Evolutionary conservation across 2,888 invertebrate genomes (phyloP).

Genomic region (Resseliella maxima): DNA sequence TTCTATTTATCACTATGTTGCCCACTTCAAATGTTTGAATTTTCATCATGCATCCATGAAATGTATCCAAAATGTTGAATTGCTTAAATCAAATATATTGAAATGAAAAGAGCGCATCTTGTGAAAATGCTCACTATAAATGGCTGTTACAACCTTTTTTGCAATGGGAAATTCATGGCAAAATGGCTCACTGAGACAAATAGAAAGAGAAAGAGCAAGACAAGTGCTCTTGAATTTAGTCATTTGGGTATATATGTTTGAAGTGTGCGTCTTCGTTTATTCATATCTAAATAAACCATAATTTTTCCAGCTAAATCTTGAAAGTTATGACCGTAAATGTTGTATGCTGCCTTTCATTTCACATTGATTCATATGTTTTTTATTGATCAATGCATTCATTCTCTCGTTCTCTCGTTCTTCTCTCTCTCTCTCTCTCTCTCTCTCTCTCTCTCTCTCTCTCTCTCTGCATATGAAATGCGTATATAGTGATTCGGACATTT

Average conservation of each 20-base stretch:
- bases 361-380: not conserved
- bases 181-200: not conserved
- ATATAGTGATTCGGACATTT: no score
- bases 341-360: not conserved
- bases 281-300: not conserved
- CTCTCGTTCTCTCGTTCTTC: not conserved
- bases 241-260: not conserved
- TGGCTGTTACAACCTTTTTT: no score
- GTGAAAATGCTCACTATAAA: not conserved
- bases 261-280: not conserved
- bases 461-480: no score
- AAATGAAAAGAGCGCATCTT: conserved; percentile 21
- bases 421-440: not conserved
- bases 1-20: not conserved
- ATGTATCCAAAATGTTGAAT: not conserved
- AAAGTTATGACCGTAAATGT: not conserved
- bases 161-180: not conserved
- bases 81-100: conserved; percentile 9
- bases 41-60: not conserved
- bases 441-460: not conserved
- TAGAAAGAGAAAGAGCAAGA: not conserved
- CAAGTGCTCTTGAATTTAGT: not conserved
- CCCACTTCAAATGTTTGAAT: no score
- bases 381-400: not conserved
- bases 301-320: not conserved